These are phyloP conservation scores for Sus cebifrons DNA, from an alignment of 2,797 vertebrate genomes.

Conservation along the genomic window DNA sequence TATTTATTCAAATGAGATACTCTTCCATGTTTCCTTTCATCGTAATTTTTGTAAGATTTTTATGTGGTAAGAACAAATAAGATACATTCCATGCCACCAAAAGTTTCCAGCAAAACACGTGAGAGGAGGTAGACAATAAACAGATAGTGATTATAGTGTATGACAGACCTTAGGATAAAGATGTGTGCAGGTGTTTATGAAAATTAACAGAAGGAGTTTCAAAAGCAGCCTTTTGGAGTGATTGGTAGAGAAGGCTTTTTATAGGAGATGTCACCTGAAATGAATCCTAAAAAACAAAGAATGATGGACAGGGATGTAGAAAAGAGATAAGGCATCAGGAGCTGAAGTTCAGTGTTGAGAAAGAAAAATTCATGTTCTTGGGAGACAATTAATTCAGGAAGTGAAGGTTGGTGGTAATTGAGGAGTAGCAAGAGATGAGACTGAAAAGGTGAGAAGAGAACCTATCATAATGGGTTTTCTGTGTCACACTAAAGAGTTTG, in stretches of 20 bases:
- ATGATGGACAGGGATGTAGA: neutral
- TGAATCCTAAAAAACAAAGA: neutral
- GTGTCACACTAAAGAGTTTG: neutral
- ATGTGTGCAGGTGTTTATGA: neutral
- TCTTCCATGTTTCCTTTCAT: slow-evolving; percentile 54
- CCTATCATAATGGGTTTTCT: neutral
- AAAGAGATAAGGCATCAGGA: neutral
- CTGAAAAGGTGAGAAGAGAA: neutral
- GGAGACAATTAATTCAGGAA: neutral
- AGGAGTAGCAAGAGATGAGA: neutral
- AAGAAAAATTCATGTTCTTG: slow-evolving; percentile 14
- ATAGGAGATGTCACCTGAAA: neutral
- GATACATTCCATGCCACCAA: neutral
- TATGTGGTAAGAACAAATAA: slow-evolving; percentile 48
- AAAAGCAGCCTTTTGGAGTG: neutral
- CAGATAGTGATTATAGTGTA: neutral
- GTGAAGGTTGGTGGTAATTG: neutral
- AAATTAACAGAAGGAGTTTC: slow-evolving; percentile 30
- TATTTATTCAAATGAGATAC: slow-evolving; percentile 55
- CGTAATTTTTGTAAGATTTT: slow-evolving; percentile 55
- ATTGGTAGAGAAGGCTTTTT: neutral
- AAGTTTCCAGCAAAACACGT: slow-evolving; percentile 24
- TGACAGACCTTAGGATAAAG: slow-evolving; percentile 26
- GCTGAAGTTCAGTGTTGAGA: neutral
- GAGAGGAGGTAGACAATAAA: slow-evolving; percentile 28